Evolutionary conservation across 2,113 vertebrate genomes (phyloP), one percentile per base, ranked within the genome.

Genomic region (Baryphthengus martii): DNA sequence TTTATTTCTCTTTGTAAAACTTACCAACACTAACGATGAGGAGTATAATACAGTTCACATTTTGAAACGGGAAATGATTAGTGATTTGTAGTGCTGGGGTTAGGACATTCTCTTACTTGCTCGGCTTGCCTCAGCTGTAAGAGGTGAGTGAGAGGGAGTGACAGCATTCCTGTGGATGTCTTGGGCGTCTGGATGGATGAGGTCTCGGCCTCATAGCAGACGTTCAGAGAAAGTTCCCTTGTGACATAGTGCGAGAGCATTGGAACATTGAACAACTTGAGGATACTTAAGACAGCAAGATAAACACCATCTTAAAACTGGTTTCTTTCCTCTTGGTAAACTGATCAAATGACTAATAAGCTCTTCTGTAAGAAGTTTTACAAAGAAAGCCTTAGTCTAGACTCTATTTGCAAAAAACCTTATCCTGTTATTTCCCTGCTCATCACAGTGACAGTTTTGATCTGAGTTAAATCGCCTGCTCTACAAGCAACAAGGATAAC

Each of bases 391-490:
- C 45, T 70, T 70, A 37, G 35, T 47, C 44, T 66, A 52, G 73
- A n/a, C 59, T 79, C 37, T 28, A 31, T 83, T 83, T 80, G 89
- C 83, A 90, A 86, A 86, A 63, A 90, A 70, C 21, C 13, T 12
- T 90, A 62, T 65, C 49, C 45, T 66, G 29, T 92, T 90, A 75
- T 49, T 88, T 90, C 49, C 24, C 63, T 58, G 53, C 40, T 92
- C 4, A 7, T 71, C 0, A 0, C 42, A 76, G 61, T 71, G 11
- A 1, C 25, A 42, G 47, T 88, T n/a, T 85, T 84, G 52, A 75
- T 40, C 25, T 5, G 71, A 56, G n/a, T 90, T 88, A 85, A 83
- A 86, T 83, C 63, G 29, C 31, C 49, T 70, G 10, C 62, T 78
- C 1, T 68, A 52, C 42, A 73, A 65, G 74, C 58, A 53, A 2